These are phyloP conservation scores for Megaceryle maxima DNA, from an alignment of 2,113 vertebrate genomes.

Conservation along the genomic window DNA sequence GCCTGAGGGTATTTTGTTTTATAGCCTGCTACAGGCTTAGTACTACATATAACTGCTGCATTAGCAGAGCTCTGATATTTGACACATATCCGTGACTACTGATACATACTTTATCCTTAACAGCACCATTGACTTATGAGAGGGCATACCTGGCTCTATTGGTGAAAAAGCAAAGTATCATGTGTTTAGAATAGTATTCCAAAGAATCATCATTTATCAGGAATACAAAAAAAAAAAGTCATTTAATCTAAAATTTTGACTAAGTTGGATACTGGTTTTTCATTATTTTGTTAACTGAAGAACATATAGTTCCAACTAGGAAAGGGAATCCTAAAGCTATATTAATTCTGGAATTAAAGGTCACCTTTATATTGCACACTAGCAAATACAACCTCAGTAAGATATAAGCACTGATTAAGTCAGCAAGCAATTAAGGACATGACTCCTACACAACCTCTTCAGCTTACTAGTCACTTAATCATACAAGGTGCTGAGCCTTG, in stretches of 20 bases:
- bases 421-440: constrained; percentile 63
- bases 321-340: not conserved
- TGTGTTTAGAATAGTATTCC: not conserved
- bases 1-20: not conserved
- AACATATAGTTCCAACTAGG: not conserved
- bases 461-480: constrained; percentile 62
- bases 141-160: not conserved
- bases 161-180: not conserved
- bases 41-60: not conserved
- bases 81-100: not conserved
- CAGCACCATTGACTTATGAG: not conserved
- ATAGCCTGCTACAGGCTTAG: not conserved
- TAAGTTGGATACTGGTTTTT: not conserved
- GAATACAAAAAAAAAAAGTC: not conserved
- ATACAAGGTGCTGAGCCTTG: constrained; percentile 57
- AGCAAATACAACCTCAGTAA: not conserved
- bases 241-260: not conserved
- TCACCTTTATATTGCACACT: constrained; percentile 11
- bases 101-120: not conserved
- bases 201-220: not conserved
- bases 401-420: constrained; percentile 20
- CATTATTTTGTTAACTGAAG: not conserved
- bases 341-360: constrained; percentile 22
- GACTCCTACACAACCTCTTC: constrained; percentile 56
- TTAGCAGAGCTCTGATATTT: constrained; percentile 9